phyloP scores from a whole-genome alignment of 2,797 vertebrate genomes.

The Sebastes iracundus region DNA sequence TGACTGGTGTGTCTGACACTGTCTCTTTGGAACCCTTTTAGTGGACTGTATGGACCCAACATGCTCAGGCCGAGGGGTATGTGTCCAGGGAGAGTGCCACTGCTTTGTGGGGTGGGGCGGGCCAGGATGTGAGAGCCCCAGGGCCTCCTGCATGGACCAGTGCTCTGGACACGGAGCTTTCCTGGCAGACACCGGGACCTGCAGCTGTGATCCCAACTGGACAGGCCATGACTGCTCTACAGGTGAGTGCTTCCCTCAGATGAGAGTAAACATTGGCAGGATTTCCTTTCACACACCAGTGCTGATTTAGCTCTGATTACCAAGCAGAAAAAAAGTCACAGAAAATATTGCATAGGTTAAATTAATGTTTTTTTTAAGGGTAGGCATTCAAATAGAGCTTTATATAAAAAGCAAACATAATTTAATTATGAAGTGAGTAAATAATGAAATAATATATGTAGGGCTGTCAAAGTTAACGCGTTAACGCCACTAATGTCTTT shows the following conservation, averaged over 20 bases:
- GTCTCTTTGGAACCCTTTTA: conserved; percentile 69
- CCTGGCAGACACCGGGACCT: conserved; percentile 89
- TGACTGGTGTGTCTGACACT: conserved; percentile 52
- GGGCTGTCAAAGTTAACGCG: too few species aligned
- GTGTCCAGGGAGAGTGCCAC: conserved; percentile 96
- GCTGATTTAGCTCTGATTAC: conserved; percentile 16
- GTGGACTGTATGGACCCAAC: conserved; percentile 99
- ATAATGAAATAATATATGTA: not conserved
- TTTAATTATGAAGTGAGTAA: not conserved
- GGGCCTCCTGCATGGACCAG: conserved; percentile 96
- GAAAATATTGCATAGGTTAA: not conserved
- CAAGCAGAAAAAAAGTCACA: not conserved
- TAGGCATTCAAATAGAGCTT: not conserved
- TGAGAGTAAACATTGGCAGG: conserved; percentile 36
- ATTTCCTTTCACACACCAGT: not conserved
- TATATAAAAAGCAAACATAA: not conserved
- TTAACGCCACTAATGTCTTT: too few species aligned
- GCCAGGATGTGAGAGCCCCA: conserved; percentile 90
- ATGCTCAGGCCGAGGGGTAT: conserved; percentile 94
- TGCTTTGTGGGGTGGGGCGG: conserved; percentile 97
- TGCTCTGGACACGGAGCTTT: conserved; percentile 97
- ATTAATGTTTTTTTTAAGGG: not conserved
- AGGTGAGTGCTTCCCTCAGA: conserved; percentile 81
- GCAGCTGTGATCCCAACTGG: conserved; percentile 97
- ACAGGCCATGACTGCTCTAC: conserved; percentile 95